Percentiles rank a stretch among this genome's conserved stretches.
Conservation (phyloP, 2,888 invertebrate species). For the Acanthopleura granulata region DNA sequence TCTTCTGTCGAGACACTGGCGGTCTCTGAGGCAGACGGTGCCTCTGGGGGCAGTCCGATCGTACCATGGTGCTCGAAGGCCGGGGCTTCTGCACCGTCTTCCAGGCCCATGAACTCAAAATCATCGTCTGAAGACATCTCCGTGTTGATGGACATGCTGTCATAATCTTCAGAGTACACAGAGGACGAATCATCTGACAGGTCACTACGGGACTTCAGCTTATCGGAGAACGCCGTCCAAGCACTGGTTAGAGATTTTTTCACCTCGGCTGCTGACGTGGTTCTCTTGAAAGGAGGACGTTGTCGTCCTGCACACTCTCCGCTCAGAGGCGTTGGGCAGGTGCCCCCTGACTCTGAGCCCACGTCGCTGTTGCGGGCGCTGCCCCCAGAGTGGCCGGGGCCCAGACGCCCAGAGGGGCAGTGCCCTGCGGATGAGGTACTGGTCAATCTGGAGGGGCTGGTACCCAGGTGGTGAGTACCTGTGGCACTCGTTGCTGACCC, state of each 20-base stretch:
- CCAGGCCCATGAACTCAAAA: slow-evolving; percentile 78
- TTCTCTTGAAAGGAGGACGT: slow-evolving; percentile 21
- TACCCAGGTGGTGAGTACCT: not conserved
- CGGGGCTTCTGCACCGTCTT: slow-evolving; percentile 72
- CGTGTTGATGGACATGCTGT: slow-evolving; percentile 82
- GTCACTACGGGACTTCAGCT: slow-evolving; percentile 55
- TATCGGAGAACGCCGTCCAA: slow-evolving; percentile 82
- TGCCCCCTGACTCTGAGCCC: not conserved
- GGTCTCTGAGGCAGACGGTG: slow-evolving; percentile 44
- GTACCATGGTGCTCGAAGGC: slow-evolving; percentile 72
- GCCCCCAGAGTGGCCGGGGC: not conserved
- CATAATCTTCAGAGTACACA: slow-evolving; percentile 76
- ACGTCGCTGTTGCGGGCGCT: not conserved
- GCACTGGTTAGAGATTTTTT: slow-evolving; percentile 86
- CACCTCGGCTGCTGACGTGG: slow-evolving; percentile 70
- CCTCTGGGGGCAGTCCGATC: slow-evolving; percentile 34
- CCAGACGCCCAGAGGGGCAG: not conserved
- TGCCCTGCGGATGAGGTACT: not conserved
- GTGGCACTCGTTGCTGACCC: too few relatives aligned
- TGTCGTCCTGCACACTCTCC: slow-evolving; percentile 1
- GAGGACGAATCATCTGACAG: slow-evolving; percentile 41
- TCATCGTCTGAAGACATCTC: slow-evolving; percentile 90
- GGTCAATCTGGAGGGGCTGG: not conserved
- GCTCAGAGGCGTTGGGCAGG: not conserved
- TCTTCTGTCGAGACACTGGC: slow-evolving; percentile 41